phyloP scores from a whole-genome alignment of 2,797 vertebrate genomes.

The Aphelocoma californica region DNA sequence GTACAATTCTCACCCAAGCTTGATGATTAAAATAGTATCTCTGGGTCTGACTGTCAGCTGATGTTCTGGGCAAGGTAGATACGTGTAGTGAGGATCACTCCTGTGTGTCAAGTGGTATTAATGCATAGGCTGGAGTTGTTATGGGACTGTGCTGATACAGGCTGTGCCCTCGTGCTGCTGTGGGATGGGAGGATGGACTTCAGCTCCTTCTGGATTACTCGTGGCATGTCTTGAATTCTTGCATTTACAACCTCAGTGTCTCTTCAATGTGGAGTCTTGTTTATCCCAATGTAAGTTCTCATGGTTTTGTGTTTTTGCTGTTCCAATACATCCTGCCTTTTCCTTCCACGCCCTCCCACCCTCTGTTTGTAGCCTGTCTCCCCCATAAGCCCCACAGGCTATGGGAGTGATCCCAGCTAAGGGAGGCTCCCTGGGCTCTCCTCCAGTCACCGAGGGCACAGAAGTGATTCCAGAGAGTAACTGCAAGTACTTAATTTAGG shows the following conservation, averaged over 20 bases:
- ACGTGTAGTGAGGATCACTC: not conserved
- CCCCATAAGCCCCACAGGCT: not conserved
- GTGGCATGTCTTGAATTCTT: not conserved
- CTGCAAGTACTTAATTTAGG: not conserved
- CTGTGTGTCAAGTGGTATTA: not conserved
- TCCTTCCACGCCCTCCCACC: not conserved
- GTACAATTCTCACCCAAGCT: not conserved
- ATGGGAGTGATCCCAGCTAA: not conserved
- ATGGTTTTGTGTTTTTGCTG: not conserved
- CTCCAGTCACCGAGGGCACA: not conserved
- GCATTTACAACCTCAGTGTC: not conserved
- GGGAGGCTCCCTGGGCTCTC: not conserved
- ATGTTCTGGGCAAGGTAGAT: not conserved
- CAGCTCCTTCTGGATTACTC: not conserved
- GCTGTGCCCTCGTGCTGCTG: not conserved
- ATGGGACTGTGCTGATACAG: not conserved
- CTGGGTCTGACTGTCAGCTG: not conserved
- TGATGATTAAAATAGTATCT: not conserved
- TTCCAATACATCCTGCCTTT: not conserved
- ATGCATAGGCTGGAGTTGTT: not conserved
- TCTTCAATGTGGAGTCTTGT: not conserved
- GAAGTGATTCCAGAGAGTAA: not conserved
- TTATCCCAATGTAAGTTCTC: not conserved
- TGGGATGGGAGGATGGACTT: not conserved
- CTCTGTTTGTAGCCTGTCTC: not conserved